phyloP scores from a whole-genome alignment of 2,888 invertebrate genomes.

The Odiellus spinosus region DNA sequence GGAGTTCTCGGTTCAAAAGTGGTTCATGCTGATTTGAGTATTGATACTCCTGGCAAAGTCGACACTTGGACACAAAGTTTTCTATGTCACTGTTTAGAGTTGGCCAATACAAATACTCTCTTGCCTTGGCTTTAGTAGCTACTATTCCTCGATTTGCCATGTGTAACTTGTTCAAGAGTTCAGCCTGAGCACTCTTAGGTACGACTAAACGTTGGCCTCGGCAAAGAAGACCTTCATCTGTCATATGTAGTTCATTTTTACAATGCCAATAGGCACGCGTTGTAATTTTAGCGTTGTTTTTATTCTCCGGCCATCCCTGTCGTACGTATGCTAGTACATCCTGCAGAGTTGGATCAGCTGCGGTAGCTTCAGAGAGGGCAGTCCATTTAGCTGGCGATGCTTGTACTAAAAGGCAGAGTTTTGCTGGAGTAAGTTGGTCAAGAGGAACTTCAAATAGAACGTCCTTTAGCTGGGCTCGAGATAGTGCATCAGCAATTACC shows the following conservation, averaged over 20 bases:
- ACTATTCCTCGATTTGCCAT: no score
- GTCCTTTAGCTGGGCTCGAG: background rate
- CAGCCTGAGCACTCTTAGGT: background rate
- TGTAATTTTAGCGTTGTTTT: no score
- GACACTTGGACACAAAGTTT: background rate
- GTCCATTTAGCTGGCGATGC: slow-evolving; percentile 3
- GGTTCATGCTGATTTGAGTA: slow-evolving; percentile 1
- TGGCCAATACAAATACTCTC: background rate
- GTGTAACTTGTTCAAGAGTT: background rate
- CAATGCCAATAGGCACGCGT: background rate
- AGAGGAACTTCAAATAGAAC: background rate
- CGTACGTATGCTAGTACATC: no score
- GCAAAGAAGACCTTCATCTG: slow-evolving; percentile 2
- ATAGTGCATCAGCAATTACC: slow-evolving; percentile 3
- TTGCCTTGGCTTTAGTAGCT: background rate
- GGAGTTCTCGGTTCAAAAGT: background rate
- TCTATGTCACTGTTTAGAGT: background rate
- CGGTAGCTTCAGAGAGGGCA: background rate
- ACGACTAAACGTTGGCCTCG: slow-evolving; percentile 3
- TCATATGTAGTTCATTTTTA: background rate
- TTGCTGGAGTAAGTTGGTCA: background rate
- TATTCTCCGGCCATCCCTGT: background rate
- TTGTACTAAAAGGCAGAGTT: background rate
- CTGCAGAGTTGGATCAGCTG: background rate
- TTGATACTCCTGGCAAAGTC: slow-evolving; percentile 3